Percentiles rank a stretch among this genome's conserved stretches.
phyloP scores from a whole-genome alignment of 1,140 invertebrate species.

The Zaprionus nigranus region DNA sequence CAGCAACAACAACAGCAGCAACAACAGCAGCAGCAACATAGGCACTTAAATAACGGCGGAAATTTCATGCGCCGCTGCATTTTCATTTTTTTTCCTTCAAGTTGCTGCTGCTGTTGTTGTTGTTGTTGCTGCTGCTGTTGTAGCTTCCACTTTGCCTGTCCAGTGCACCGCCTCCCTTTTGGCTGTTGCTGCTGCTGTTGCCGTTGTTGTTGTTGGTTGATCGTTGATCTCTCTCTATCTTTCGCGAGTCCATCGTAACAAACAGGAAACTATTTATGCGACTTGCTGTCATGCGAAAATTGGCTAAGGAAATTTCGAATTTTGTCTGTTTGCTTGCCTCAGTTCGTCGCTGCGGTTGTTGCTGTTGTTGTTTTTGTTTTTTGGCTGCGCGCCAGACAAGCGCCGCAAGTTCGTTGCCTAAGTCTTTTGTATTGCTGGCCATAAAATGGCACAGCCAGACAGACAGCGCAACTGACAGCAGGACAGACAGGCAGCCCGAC shows the following conservation, averaged over 20 bases:
- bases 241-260: conserved; percentile 62
- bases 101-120: conserved; percentile 2
- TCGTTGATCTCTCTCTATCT: background rate
- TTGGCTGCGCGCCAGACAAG: background rate
- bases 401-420: conserved; percentile 73
- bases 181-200: background rate
- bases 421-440: conserved; percentile 63
- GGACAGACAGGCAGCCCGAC: background rate
- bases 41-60: conserved; percentile 56
- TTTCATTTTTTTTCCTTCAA: conserved; percentile 50
- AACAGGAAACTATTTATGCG: conserved; percentile 71
- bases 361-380: conserved; percentile 4
- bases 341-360: conserved; percentile 21
- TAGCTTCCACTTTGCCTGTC: conserved; percentile 22
- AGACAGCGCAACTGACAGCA: conserved; percentile 6
- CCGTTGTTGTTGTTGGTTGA: conserved; percentile 5
- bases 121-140: conserved; percentile 15
- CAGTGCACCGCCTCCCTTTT: conserved; percentile 62
- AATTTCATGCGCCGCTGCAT: conserved; percentile 68
- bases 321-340: conserved; percentile 8
- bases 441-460: conserved; percentile 27
- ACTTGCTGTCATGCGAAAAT: conserved; percentile 64
- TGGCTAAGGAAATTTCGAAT: conserved; percentile 71
- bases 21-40: background rate
- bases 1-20: conserved; percentile 1